Conservation (phyloP, 92 coral and sea anemone genomes). For the Meandrina meandrites region DNA sequence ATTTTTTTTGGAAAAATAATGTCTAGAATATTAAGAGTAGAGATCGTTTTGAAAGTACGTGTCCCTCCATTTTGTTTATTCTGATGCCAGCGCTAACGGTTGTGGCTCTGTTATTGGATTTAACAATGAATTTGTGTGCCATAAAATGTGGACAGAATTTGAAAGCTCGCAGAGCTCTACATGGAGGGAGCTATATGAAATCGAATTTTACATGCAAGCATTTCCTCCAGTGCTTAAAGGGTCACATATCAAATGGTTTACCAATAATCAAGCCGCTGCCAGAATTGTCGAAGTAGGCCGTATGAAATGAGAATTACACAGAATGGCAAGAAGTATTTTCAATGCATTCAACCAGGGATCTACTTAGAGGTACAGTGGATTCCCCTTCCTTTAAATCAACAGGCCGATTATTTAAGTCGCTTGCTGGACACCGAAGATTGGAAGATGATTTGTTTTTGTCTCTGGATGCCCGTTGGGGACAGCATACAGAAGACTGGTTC, state of each 20-base stretch:
- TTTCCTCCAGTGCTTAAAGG: constrained; percentile 34
- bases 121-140: constrained; percentile 14
- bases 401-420: constrained; percentile 41
- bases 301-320: constrained; percentile 48
- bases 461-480: neutral
- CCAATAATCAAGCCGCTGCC: constrained; percentile 60
- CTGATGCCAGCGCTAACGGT: constrained; percentile 33
- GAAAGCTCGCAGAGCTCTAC: constrained; percentile 38
- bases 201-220: constrained; percentile 39
- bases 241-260: constrained; percentile 43
- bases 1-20: constrained; percentile 46
- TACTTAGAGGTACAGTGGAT: constrained; percentile 40
- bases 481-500: constrained; percentile 43
- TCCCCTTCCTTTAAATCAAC: constrained; percentile 33
- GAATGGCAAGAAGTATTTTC: constrained; percentile 39
- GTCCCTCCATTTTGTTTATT: constrained; percentile 29
- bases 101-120: constrained; percentile 30
- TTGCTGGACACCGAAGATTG: constrained; percentile 44
- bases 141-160: constrained; percentile 29
- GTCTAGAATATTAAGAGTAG: constrained; percentile 25
- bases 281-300: constrained; percentile 58
- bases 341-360: constrained; percentile 22
- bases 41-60: constrained; percentile 4
- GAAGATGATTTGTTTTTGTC: constrained; percentile 30
- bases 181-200: constrained; percentile 37